Percentiles rank a stretch among this genome's conserved stretches.
These are phyloP conservation scores for Acrocephalus arundinaceus DNA, from an alignment of 2,113 vertebrate species.

Conservation along the genomic window DNA sequence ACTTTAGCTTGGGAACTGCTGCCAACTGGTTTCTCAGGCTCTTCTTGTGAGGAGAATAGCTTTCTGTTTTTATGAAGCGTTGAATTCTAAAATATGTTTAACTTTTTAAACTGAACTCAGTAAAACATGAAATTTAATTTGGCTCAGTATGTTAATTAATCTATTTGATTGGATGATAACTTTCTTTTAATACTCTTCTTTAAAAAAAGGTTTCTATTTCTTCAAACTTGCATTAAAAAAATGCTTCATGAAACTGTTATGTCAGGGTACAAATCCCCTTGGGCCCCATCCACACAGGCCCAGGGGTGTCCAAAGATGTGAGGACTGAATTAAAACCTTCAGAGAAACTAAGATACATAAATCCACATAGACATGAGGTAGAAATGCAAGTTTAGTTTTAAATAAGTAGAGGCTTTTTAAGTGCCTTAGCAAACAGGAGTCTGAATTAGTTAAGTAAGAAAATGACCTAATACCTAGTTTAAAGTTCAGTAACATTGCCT, in stretches of 20 bases:
- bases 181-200: background rate
- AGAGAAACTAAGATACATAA: too few relatives aligned
- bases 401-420: too few relatives aligned
- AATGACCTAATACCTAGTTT: too few relatives aligned
- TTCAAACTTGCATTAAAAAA: background rate
- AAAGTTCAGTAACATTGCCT: too few relatives aligned
- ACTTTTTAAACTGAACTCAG: background rate
- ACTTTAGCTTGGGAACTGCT: background rate
- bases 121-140: slow-evolving; percentile 2
- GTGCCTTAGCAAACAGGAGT: too few relatives aligned
- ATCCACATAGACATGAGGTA: too few relatives aligned
- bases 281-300: too few relatives aligned
- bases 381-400: too few relatives aligned
- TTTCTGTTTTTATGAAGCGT: background rate
- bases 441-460: too few relatives aligned
- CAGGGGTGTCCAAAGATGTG: too few relatives aligned
- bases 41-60: background rate
- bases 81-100: background rate
- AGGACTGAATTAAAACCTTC: too few relatives aligned
- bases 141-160: background rate
- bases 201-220: background rate
- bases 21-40: background rate
- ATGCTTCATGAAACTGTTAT: background rate
- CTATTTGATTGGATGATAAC: background rate
- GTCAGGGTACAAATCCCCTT: too few relatives aligned